These are phyloP conservation scores for Myiozetetes cayanensis DNA, from an alignment of 2,113 vertebrate genomes.

Conservation along the genomic window DNA sequence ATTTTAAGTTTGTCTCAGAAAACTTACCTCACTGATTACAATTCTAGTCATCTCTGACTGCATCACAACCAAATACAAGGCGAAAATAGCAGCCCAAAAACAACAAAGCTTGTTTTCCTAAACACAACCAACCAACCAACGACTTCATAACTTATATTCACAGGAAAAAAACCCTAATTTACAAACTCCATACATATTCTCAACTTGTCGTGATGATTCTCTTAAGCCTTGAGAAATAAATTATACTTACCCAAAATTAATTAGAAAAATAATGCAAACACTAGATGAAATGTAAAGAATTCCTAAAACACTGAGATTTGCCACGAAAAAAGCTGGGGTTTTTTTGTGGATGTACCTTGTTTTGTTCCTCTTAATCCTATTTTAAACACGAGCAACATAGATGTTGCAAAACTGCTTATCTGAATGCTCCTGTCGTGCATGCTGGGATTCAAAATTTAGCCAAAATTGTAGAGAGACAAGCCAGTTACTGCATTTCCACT, in stretches of 20 bases:
- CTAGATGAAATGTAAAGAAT: not conserved
- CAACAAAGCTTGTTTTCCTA: not conserved
- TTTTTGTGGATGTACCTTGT: not conserved
- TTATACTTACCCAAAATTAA: not conserved
- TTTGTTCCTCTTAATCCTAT: not conserved
- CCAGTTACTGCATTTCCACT: not conserved
- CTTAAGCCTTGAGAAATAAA: not conserved
- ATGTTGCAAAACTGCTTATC: not conserved
- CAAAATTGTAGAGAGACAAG: not conserved
- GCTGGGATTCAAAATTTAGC: not conserved
- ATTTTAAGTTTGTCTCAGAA: not conserved
- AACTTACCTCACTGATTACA: not conserved
- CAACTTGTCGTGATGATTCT: not conserved
- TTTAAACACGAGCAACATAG: not conserved
- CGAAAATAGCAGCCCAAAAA: not conserved
- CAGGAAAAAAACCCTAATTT: not conserved
- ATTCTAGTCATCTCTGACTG: not conserved
- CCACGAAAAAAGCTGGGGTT: not conserved
- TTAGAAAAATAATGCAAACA: not conserved
- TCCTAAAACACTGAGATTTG: not conserved
- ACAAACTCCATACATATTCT: not conserved
- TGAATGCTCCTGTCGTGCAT: fast-evolving
- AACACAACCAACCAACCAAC: not conserved
- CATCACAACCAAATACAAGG: not conserved
- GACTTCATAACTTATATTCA: not conserved